Percentiles rank a stretch among this genome's conserved stretches.
Evolutionary conservation across 2,888 invertebrate genomes (phyloP).

Genomic region (Pristionchus mayeri): DNA sequence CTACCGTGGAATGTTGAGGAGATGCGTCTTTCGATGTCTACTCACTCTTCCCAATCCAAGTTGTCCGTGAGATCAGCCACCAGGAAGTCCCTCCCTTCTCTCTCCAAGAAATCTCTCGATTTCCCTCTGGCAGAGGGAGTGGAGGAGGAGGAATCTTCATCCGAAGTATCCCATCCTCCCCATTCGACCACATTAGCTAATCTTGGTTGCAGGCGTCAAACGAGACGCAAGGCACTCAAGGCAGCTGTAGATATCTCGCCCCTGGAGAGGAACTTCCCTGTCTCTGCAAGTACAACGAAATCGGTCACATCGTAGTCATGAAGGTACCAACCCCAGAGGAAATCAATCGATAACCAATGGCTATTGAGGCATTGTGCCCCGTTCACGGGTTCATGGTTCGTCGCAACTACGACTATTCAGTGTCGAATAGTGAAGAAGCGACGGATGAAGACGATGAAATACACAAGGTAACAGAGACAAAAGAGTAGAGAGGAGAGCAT

Average conservation of each 20-base stretch:
- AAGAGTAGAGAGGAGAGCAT: neutral
- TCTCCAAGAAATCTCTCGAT: constrained; percentile 32
- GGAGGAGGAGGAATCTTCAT: constrained; percentile 25
- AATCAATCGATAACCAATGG: neutral
- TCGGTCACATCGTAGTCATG: constrained; percentile 66
- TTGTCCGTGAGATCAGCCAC: constrained; percentile 32
- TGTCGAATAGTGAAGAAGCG: constrained; percentile 61
- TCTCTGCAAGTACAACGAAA: constrained; percentile 71
- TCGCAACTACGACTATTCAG: constrained; percentile 64
- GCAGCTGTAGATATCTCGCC: constrained; percentile 67
- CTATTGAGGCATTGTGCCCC: constrained; percentile 69
- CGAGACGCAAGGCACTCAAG: constrained; percentile 54
- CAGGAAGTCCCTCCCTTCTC: constrained; percentile 41
- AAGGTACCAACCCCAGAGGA: constrained; percentile 52
- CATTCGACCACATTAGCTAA: neutral
- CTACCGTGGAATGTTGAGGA: neutral
- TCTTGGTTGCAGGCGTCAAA: neutral
- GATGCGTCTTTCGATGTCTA: constrained; percentile 42
- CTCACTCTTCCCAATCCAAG: constrained; percentile 40
- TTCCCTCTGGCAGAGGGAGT: constrained; percentile 39
- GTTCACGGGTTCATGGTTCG: constrained; percentile 75
- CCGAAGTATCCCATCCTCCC: neutral
- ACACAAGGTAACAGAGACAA: constrained; percentile 46
- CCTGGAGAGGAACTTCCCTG: constrained; percentile 75
- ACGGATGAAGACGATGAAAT: constrained; percentile 60